Base-by-base conservation (phyloP, 2,888 invertebrate genomes). In the Hartigia nigra region DNA sequence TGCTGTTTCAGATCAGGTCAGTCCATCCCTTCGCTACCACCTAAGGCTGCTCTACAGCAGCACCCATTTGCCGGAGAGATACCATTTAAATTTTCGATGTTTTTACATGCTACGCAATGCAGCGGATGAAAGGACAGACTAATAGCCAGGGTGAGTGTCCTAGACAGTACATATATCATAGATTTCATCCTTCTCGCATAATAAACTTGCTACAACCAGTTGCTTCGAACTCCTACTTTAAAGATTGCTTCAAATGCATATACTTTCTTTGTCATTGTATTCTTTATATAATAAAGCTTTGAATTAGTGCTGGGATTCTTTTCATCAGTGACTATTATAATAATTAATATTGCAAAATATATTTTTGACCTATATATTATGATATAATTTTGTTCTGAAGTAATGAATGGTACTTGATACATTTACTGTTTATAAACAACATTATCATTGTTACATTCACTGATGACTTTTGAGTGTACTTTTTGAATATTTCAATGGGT, bases 81-180 rank as follows among this genome's bases (percentile, higher is more conserved):
- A 85, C 85, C 86, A 84, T 88, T 87, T 86, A 86, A 88, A 87
- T 85, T 88, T 72, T 88, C 89, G 84, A 88, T 89, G 88, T 87
- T 90, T 90, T 91, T 91, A 88, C 91, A 91, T 91, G 91, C 90
- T 85, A 91, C 91, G 91, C 90, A 89, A 91, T 91, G 91, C 91
- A 91, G 91, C 91, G 91, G 91, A 91, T 91, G 91, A 91, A 91
- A 89, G 91, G 91, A 89, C 91, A 91, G 87, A 86, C 90, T 84
- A 91, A 90, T 86, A 91, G 87, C 89, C 91, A 91, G 90, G 91
- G 91, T 91, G 85, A 90, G 89, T 86, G 75, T 36, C 39, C 36
- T 72, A 31, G 72, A 12, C 23, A 34, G 72, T 72, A 23, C 23
- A 55, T 55, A 1, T 55, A 23, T 55, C 55, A 23, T 55, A 23